Percentiles rank a stretch among this genome's conserved stretches.
These are phyloP conservation scores for Chloromyia formosa DNA, from an alignment of 2,888 invertebrate genomes.

Conservation along the genomic window DNA sequence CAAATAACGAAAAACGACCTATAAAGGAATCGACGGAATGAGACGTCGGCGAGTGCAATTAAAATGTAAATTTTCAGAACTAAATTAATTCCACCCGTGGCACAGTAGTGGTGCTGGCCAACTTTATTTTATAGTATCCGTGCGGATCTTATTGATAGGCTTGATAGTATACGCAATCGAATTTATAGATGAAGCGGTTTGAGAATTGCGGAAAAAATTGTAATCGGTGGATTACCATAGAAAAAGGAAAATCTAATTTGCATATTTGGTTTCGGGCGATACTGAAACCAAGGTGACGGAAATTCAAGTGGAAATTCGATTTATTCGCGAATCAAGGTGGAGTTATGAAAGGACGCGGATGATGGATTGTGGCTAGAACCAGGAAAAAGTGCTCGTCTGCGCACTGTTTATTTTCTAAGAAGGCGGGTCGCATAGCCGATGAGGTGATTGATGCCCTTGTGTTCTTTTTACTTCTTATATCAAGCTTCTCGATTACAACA, in stretches of 20 bases:
- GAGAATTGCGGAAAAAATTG: constrained; percentile 2
- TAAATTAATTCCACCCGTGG: constrained; percentile 44
- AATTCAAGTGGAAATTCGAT: no score
- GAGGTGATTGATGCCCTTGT: no score
- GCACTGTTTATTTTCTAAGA: no score
- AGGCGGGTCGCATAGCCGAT: no score
- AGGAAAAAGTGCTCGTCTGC: no score
- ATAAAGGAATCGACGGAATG: constrained; percentile 1
- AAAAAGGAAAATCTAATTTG: constrained; percentile 34
- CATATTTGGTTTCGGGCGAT: constrained; percentile 7
- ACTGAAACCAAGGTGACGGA: no score
- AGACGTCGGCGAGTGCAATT: constrained; percentile 43
- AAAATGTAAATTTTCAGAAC: constrained; percentile 49
- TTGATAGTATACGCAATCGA: neutral
- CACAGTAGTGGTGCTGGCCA: constrained; percentile 5
- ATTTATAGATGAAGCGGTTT: neutral
- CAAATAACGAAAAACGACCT: constrained; percentile 6
- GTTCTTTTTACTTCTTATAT: no score
- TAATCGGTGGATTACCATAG: neutral
- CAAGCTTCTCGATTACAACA: no score
- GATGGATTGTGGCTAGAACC: no score
- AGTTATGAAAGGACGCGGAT: no score
- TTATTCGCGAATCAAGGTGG: no score
- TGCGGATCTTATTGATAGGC: constrained; percentile 26
- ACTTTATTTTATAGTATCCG: constrained; percentile 34